These are phyloP conservation scores for Hemicrepidius hirtus DNA, from an alignment of 2,888 invertebrate genomes.

Conservation along the genomic window DNA sequence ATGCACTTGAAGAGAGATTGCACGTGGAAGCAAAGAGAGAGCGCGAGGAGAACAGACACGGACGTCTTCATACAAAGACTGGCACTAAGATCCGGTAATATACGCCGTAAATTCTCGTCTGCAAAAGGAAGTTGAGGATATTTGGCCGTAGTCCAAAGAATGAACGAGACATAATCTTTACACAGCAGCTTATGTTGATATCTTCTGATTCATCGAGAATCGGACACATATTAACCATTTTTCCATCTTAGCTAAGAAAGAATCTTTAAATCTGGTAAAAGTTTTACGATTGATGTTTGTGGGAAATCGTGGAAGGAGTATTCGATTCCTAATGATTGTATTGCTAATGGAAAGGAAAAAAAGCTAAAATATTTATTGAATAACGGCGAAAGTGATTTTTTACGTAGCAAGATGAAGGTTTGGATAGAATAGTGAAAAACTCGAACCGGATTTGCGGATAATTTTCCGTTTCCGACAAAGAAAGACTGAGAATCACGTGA, in stretches of 20 bases:
- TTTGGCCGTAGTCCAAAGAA: slow-evolving; percentile 45
- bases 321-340: too few relatives aligned
- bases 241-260: neutral
- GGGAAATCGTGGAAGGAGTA: neutral
- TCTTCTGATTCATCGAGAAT: slow-evolving; percentile 40
- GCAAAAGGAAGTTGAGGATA: slow-evolving; percentile 29
- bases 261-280: neutral
- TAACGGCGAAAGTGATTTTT: too few relatives aligned
- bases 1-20: neutral
- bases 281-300: neutral
- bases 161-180: slow-evolving; percentile 47
- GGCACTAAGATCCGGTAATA: slow-evolving; percentile 32
- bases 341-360: too few relatives aligned
- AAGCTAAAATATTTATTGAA: too few relatives aligned
- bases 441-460: neutral
- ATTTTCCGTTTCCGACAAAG: slow-evolving; percentile 13
- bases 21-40: slow-evolving; percentile 1
- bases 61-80: slow-evolving; percentile 22
- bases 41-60: neutral
- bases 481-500: slow-evolving; percentile 9
- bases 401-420: neutral
- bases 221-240: slow-evolving; percentile 39
- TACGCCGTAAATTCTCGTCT: slow-evolving; percentile 32
- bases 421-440: neutral
- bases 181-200: slow-evolving; percentile 37